Evolutionary conservation across 2,113 vertebrate genomes (phyloP).

Genomic region (Sterna hirundo): DNA sequence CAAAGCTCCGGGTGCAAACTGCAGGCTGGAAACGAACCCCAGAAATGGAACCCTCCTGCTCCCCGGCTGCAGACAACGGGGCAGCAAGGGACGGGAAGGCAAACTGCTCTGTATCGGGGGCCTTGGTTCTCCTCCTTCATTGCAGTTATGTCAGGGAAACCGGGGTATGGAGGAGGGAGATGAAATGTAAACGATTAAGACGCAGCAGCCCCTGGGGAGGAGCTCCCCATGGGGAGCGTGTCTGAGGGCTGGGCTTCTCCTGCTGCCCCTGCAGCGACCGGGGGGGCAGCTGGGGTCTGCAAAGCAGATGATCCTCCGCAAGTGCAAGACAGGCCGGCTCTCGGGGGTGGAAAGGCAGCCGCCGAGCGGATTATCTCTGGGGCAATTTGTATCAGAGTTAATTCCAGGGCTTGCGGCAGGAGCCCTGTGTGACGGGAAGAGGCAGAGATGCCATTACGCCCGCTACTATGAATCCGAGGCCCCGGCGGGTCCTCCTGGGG

Average conservation of each 20-base stretch:
- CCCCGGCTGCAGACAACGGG: too few species aligned
- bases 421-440: neutral
- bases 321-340: rapidly evolving
- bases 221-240: rapidly evolving
- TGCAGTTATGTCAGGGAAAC: neutral
- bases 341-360: neutral
- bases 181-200: neutral
- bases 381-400: neutral
- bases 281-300: neutral
- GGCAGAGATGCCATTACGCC: neutral
- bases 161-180: neutral
- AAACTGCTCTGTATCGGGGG: rapidly evolving
- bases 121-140: neutral
- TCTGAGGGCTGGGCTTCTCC: neutral
- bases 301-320: neutral
- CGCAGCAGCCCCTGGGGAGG: neutral
- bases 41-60: neutral
- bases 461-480: rapidly evolving
- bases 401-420: neutral
- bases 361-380: neutral
- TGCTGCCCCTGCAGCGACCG: neutral
- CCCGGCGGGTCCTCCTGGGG: neutral
- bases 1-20: neutral
- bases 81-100: neutral
- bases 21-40: neutral